phyloP scores from a whole-genome alignment of 2,113 vertebrate genomes.

The Ranitomeya variabilis region DNA sequence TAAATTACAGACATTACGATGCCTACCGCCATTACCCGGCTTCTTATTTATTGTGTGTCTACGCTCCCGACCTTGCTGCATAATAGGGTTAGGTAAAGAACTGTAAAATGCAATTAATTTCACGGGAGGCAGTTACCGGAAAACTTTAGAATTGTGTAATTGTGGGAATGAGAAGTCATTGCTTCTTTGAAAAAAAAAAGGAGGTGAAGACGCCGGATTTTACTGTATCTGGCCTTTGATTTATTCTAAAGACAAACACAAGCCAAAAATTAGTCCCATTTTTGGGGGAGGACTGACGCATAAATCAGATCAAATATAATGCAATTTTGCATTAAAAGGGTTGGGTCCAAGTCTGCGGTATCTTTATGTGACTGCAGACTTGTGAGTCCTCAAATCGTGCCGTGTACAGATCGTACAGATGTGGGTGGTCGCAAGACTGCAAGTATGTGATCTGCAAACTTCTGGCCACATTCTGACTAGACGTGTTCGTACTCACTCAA shows the following conservation, averaged over 20 bases:
- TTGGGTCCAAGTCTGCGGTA: neutral
- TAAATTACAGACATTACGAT: slow-evolving; percentile 4
- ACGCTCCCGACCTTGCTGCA: neutral
- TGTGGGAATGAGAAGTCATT: neutral
- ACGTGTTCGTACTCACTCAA: no score
- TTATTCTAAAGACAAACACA: neutral
- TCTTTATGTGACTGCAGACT: neutral
- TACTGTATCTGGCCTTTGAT: neutral
- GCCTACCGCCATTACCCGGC: neutral
- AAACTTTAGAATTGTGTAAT: neutral
- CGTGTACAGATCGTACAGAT: no score
- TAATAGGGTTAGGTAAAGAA: slow-evolving; percentile 35
- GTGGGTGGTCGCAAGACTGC: no score
- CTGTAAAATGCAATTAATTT: slow-evolving; percentile 17
- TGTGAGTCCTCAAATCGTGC: no score
- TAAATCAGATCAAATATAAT: no score
- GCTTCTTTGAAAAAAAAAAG: neutral
- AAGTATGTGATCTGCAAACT: no score
- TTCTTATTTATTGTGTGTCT: slow-evolving; percentile 20
- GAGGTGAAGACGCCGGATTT: neutral
- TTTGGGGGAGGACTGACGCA: neutral
- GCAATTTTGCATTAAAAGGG: neutral
- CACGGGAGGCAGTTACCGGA: slow-evolving; percentile 5
- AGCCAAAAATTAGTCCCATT: neutral
- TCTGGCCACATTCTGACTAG: no score